Evolutionary conservation across 2,113 vertebrate genomes (phyloP), one percentile per base, ranked within the genome.

Genomic region (Kryptolebias marmoratus): DNA sequence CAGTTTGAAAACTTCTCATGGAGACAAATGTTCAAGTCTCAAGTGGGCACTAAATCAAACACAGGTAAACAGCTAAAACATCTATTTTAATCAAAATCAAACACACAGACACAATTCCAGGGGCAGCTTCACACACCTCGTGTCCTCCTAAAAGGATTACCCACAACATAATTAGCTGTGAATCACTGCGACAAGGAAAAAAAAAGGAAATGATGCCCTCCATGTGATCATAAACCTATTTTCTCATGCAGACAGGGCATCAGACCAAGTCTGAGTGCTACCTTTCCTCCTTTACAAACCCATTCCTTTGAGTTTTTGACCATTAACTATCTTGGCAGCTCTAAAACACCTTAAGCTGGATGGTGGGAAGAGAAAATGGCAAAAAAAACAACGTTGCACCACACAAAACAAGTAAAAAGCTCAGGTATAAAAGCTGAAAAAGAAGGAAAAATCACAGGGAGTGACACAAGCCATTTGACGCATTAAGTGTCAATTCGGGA

Each of bases 101-200:
- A 50, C 53, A 56, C 28, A 28, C 47, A 53, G 22, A 22, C 22
- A 22, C 22, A 22, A 22, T 6, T 36, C 45, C n/a, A 52, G 16
- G 28, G 49, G 7, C 36, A 70, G 3, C 7, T 39, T 59, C 75
- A 77, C 31, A 53, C 62, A 68, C 48, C 39, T 58, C 18, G 47
- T 68, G 22, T 48, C 61, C 58, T 6, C 10, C 52, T 66, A 75
- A 83, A 72, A 58, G 30, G 48, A 59, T 73, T 59, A 65, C 63
- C 31, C 47, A 30, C 69, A 62, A 65, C 48, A 65, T 83, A 72
- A 89, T 86, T 75, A 81, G 83, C 61, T 76, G 57, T 64, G 71
- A 78, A 87, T 82, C 70, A 64, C 80, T 54, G 61, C 71, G 22
- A 42, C 48, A 73, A 70, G 63, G 45, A 68, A 80, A 63, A 69